Base-by-base conservation (phyloP, 2,797 vertebrate species). In the Mionectes olivaceus region DNA sequence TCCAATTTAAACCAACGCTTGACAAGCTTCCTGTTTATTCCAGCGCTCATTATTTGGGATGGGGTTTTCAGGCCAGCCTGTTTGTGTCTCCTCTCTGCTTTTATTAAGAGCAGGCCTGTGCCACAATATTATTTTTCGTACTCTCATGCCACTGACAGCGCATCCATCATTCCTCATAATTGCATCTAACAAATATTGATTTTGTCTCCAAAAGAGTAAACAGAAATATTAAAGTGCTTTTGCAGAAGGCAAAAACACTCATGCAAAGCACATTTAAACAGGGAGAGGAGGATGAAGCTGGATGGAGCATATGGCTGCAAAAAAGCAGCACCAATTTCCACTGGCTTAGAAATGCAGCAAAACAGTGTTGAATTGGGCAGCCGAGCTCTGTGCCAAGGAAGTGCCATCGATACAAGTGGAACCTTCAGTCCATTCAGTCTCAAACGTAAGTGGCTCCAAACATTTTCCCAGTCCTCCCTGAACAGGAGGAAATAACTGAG, bases 131-230 rank as follows among this genome's bases (percentile, higher is more conserved):
- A 74, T 87, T 91, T 87, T 75, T 77, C 49, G 30, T 76, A 15
- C 78, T 87, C 89, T 84, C 64, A 6, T 41, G 30, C 55, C 56
- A 2, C 70, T 33, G 84, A 87, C 87, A 89, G 92, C 3, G 2
- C 93, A 96, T 96, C 95, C 90, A 88, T 95, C 93, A 88, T 63
- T 89, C 93, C 35, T 87, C 86, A 89, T 96, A 95, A 95, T 91
- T 94, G 93, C 86, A 84, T 68, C 93, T 94, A 96, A 95, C 90
- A 94, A 95, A 91, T 88, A 90, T 81, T 79, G 93, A 89, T 90
- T 91, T 94, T 88, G 83, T 87, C 94, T 95, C 90, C 47, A 17
- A n/a, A 91, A 88, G 61, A 76, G 87, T 83, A 88, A 88, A 95
- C 87, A 94, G 91, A 88, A 88, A 77, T 83, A 94, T 90, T 83